A percentile compares a stretch with the other conserved stretches of the same genome.
phyloP scores from a whole-genome alignment of 2,113 vertebrate species.

The Oreochromis niloticus region DNA sequence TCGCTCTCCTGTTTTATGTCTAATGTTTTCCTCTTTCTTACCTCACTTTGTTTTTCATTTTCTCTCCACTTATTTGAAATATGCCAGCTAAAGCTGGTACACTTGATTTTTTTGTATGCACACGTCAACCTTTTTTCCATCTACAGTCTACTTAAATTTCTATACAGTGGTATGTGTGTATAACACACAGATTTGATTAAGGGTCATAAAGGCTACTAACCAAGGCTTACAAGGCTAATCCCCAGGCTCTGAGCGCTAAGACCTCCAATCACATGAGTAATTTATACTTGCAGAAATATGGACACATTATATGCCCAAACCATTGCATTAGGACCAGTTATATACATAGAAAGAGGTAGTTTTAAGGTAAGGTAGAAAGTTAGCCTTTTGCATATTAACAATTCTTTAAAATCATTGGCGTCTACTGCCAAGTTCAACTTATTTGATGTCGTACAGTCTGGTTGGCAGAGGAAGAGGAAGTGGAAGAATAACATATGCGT shows the following conservation, averaged over 20 bases:
- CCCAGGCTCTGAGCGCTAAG: neutral
- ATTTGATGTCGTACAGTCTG: neutral
- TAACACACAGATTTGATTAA: neutral
- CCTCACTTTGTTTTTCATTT: neutral
- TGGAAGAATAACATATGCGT: neutral
- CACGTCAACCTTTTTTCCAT: neutral
- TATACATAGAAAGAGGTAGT: neutral
- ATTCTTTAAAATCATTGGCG: neutral
- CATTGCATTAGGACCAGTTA: neutral
- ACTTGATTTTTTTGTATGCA: neutral
- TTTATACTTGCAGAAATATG: neutral
- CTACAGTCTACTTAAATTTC: neutral
- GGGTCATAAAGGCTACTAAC: neutral
- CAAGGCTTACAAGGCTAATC: neutral
- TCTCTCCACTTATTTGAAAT: neutral
- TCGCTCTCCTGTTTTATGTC: neutral
- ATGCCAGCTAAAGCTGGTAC: neutral
- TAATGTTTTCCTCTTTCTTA: neutral
- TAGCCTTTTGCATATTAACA: neutral
- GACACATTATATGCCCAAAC: neutral
- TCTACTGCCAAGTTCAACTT: neutral
- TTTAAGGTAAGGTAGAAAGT: neutral
- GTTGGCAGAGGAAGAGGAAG: neutral
- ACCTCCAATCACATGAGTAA: neutral
- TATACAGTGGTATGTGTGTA: neutral